These are phyloP conservation scores for Chrysaora quinquecirrha DNA, from an alignment of 30 jellyfish, hydroid and myxozoan genomes.

Conservation along the genomic window DNA sequence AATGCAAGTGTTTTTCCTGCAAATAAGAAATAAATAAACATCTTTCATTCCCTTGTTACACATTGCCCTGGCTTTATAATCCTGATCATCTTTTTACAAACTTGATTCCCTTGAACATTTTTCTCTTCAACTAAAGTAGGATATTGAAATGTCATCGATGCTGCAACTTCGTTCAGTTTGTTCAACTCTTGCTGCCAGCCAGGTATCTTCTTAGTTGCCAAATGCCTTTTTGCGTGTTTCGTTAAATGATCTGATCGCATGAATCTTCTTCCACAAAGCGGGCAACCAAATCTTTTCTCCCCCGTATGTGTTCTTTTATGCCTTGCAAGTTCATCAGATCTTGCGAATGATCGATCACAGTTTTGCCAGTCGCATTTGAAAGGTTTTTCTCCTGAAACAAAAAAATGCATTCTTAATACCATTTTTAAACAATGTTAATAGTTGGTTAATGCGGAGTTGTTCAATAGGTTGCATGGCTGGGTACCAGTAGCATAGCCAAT, in stretches of 20 bases:
- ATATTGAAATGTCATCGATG: constrained; percentile 85
- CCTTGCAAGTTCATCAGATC: constrained; percentile 93
- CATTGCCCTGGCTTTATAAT: constrained; percentile 62
- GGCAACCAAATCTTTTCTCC: constrained; percentile 83
- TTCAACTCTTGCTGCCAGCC: constrained; percentile 94
- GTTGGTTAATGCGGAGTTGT: too few relatives aligned
- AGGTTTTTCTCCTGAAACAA: constrained; percentile 83
- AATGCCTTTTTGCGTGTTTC: constrained; percentile 86
- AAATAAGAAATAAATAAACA: too few relatives aligned
- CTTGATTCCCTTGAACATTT: constrained; percentile 2
- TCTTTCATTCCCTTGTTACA: constrained; percentile 20
- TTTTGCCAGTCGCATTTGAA: constrained; percentile 83
- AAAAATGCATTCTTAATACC: background rate
- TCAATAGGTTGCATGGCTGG: too few relatives aligned
- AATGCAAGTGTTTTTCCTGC: too few relatives aligned
- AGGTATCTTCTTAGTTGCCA: constrained; percentile 85
- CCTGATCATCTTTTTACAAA: constrained; percentile 24
- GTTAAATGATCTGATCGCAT: constrained; percentile 94
- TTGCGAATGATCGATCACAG: constrained; percentile 84
- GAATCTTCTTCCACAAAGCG: constrained; percentile 81
- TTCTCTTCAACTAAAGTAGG: constrained; percentile 74
- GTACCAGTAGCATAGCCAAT: too few relatives aligned
- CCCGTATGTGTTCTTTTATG: constrained; percentile 93
- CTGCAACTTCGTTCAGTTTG: constrained; percentile 78
- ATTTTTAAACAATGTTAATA: too few relatives aligned